Evolutionary conservation across 2,113 vertebrate species (phyloP), one percentile per base, ranked within the genome.

Genomic region (Madoqua kirkii): DNA sequence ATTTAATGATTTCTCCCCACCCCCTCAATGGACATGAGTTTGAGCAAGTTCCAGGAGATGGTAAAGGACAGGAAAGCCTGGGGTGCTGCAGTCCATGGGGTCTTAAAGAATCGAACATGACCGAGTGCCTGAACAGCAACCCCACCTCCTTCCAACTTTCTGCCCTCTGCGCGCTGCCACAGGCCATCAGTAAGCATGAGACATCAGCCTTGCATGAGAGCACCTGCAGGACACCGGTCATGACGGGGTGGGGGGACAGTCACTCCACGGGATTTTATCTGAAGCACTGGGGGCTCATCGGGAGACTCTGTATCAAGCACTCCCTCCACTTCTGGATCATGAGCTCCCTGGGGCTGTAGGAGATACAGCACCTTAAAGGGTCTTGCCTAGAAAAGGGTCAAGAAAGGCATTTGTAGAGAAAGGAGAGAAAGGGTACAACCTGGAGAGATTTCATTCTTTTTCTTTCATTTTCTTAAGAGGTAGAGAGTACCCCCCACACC

Each of bases 1-100:
- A 89, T 31, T 79, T 74, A 97, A 82, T 79, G 74, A 95, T 78
- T 50, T 87, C 71, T 57, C 86, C 33, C 83, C 19, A 12, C 16
- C 16, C 7, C 29, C 3, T 74, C 67, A 74, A 40, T 6, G 10
- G 21, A 40, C 67, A 25, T 23, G 67, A 74, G 36, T 74, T 40
- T 74, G 36, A 74, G 36, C 19, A 74, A 74, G 67, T 74, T 74
- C 36, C 67, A 40, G 21, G 67, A 74, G 36, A 40, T 40, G 21
- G 21, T 74, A 23, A 74, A 74, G 67, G 36, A 25, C n/a, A 74
- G 3, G 36, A 40, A 74, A 74, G 11, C 40, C 36, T 40, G 36
- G 67, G 0, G 0, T 40, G 67, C n/a, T 74, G 19, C 67, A 40
- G 67, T 40, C 67, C 36, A 40, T 74, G 67, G n/a, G 36, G 67